These are phyloP conservation scores for Drosophila ogumai DNA, from an alignment of 1,140 invertebrate genomes.

Conservation along the genomic window DNA sequence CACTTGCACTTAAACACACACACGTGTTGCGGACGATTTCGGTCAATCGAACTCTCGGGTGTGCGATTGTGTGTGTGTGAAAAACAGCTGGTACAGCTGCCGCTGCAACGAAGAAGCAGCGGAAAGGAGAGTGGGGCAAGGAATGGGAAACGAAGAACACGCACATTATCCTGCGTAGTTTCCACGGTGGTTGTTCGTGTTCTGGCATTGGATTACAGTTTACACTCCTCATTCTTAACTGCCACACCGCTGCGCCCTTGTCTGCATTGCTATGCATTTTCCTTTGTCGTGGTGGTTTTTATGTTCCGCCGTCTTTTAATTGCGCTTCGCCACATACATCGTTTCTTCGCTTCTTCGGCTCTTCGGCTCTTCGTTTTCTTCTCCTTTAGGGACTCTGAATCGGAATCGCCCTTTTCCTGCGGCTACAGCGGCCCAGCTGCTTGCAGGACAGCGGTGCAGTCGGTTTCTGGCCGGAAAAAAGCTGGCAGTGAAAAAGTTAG, in stretches of 20 bases:
- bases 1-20: neutral
- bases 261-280: slow-evolving; percentile 76
- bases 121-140: neutral
- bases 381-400: slow-evolving; percentile 13
- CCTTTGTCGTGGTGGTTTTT: slow-evolving; percentile 39
- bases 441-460: slow-evolving; percentile 42
- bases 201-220: slow-evolving; percentile 55
- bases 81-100: slow-evolving; percentile 79
- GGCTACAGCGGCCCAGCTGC: slow-evolving; percentile 47
- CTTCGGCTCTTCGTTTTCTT: slow-evolving; percentile 28
- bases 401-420: slow-evolving; percentile 43
- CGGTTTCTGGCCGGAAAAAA: neutral
- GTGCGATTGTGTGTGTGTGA: slow-evolving; percentile 12
- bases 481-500: neutral
- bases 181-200: slow-evolving; percentile 58
- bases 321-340: slow-evolving; percentile 61
- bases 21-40: slow-evolving; percentile 37
- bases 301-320: slow-evolving; percentile 64
- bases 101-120: slow-evolving; percentile 24
- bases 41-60: slow-evolving; percentile 31
- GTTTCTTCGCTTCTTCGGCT: slow-evolving; percentile 52
- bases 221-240: slow-evolving; percentile 28
- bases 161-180: slow-evolving; percentile 54
- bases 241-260: slow-evolving; percentile 11
- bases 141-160: slow-evolving; percentile 18